Conservation (phyloP, 2,113 vertebrate genomes). For the Sapajus apella region DNA sequence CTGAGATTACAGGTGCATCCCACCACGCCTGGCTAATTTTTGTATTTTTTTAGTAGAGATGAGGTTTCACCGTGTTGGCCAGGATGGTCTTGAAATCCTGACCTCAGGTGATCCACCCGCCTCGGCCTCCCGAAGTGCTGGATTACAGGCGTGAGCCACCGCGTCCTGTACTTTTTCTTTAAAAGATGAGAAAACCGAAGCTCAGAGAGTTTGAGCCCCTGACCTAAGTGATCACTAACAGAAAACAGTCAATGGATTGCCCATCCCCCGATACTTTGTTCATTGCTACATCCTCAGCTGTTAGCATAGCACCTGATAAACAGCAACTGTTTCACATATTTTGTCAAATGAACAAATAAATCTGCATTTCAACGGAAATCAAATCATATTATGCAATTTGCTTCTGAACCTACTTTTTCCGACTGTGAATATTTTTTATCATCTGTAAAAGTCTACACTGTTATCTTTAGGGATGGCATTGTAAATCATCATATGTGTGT, state of each 20-base stretch:
- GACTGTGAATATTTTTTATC: neutral
- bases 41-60: no score
- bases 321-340: neutral
- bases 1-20: no score
- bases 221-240: neutral
- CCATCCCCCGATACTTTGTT: neutral
- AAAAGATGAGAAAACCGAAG: neutral
- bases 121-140: no score
- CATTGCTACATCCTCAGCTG: neutral
- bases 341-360: neutral
- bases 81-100: no score
- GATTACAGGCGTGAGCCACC: no score
- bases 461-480: neutral
- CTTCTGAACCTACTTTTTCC: slow-evolving; percentile 1
- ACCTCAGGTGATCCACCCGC: no score
- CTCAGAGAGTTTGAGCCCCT: neutral
- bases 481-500: neutral
- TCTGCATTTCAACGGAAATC: neutral
- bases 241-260: neutral
- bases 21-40: no score
- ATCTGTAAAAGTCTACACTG: neutral
- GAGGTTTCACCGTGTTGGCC: no score
- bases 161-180: neutral
- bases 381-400: neutral
- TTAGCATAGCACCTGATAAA: neutral